Conservation (phyloP, 2,797 vertebrate genomes). For the Decapterus maruadsi region DNA sequence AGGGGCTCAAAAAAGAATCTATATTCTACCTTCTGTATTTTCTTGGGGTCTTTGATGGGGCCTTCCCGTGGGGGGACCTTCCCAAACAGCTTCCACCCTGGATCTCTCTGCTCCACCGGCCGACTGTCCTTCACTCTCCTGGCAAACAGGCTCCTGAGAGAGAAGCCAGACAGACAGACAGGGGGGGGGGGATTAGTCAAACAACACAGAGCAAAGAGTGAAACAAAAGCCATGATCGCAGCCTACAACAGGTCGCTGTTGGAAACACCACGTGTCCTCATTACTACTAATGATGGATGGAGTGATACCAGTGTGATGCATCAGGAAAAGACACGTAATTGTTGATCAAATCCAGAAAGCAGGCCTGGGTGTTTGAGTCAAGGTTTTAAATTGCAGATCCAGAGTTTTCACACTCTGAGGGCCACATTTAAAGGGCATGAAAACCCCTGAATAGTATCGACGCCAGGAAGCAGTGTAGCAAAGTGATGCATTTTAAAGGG, state of each 20-base stretch:
- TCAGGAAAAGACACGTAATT: too few species aligned
- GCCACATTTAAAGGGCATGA: too few species aligned
- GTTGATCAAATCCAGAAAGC: too few species aligned
- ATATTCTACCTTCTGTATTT: slow-evolving; percentile 87
- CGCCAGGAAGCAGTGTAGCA: too few species aligned
- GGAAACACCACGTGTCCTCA: neutral
- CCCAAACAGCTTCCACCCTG: slow-evolving; percentile 94
- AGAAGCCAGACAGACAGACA: neutral
- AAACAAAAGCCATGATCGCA: neutral
- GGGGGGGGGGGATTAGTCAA: neutral
- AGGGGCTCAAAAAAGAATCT: too few species aligned
- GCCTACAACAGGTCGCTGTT: too few species aligned
- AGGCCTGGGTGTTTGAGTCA: too few species aligned
- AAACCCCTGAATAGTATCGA: too few species aligned
- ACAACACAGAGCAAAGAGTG: neutral
- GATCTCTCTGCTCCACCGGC: slow-evolving; percentile 86
- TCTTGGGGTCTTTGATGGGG: slow-evolving; percentile 86
- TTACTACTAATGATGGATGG: neutral
- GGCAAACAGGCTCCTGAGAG: slow-evolving; percentile 91
- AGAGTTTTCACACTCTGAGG: too few species aligned
- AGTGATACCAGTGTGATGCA: too few species aligned
- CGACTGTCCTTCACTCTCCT: slow-evolving; percentile 87
- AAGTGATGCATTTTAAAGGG: too few species aligned
- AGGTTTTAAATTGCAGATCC: too few species aligned
- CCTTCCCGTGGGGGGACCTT: slow-evolving; percentile 87